Conservation (phyloP, 1,140 invertebrate genomes). For the Sminthurinus signatus region DNA sequence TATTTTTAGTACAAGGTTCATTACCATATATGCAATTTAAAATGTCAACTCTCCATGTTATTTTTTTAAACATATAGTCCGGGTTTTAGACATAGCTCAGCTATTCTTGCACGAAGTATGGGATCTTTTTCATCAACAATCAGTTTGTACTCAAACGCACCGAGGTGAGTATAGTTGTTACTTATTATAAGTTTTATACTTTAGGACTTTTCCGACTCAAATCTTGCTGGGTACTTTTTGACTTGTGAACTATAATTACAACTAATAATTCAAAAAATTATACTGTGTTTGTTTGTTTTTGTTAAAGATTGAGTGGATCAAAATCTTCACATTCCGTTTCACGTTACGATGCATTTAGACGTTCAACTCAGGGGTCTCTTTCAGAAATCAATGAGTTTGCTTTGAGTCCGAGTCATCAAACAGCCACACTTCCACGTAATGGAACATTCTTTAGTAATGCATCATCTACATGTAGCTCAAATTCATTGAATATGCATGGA, state of each 20-base stretch:
- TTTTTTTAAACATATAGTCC: too few species aligned
- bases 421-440: constrained; percentile 17
- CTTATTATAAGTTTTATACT: too few species aligned
- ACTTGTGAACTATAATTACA: not conserved
- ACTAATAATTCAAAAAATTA: too few species aligned
- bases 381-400: not conserved
- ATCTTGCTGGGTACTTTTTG: not conserved
- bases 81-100: too few species aligned
- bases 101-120: constrained; percentile 12
- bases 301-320: constrained; percentile 10
- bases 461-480: not conserved
- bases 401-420: not conserved
- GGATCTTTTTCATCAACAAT: constrained; percentile 32
- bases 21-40: too few species aligned
- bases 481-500: too few species aligned
- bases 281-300: too few species aligned
- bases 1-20: too few species aligned
- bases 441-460: not conserved
- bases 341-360: constrained; percentile 6
- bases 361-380: constrained; percentile 21
- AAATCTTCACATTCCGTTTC: constrained; percentile 18
- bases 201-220: too few species aligned
- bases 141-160: constrained; percentile 22
- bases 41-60: too few species aligned
- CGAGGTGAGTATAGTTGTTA: constrained; percentile 22